Base-by-base conservation (phyloP, 2,113 vertebrate species). In the Rana temporaria region DNA sequence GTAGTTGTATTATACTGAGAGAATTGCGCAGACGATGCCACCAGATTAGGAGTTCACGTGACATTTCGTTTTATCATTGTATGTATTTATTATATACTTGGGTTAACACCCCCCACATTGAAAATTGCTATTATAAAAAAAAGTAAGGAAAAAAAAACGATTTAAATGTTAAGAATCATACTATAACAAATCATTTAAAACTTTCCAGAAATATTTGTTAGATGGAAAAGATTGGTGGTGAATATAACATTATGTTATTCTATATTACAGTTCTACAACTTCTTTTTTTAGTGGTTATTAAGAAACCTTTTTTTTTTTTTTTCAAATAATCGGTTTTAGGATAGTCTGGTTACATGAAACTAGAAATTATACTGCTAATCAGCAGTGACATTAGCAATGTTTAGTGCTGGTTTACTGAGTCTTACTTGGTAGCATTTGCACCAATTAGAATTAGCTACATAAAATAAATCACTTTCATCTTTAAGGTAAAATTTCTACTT, bases 391-490 rank as follows among this genome's bases (percentile, higher is more conserved):
- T 87, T 14, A 73, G 68, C 80, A 88, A 88, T 85, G 0, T 0
- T 20, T 59, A 71, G 15, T 89, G 16, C 85, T 66, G 86, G 32
- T 55, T 38, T 87, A 83, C 6, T 52, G 62, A 69, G 71, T 20
- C 86, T 88, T 81, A 86, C 55, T 85, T 76, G 88, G 85, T 42
- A 87, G 88, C 84, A 78, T 24, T 85, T 86, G 84, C 71, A 85
- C 34, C 67, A 84, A 74, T 78, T 60, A 68, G 82, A 85, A 84
- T 72, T 32, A 84, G 78, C 79, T 34, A 84, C 84, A 85, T 70
- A 75, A 60, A 0, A 65, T 8, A 22, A 38, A 88, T 86, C 16
- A 17, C 74, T 74, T 53, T 48, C 84, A 85, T 68, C 19, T 1
- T 38, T 4, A 17, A 1, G 66, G 22, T 4, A 19, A 85, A 56